Conservation (phyloP, 2,888 invertebrate species). For the Esperia sulphurella region DNA sequence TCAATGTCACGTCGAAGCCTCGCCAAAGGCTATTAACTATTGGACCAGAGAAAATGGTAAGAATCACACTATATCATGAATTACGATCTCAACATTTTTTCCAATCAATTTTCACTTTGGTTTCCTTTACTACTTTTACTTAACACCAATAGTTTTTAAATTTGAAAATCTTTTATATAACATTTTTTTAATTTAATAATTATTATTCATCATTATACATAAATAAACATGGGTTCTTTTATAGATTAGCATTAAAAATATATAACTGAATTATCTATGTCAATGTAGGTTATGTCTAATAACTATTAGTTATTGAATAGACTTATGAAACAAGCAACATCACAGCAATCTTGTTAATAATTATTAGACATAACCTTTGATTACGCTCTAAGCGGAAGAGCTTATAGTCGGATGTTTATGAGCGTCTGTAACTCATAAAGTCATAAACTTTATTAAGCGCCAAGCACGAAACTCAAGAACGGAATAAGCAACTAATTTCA, state of each 20-base stretch:
- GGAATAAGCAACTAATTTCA: conserved; percentile 76
- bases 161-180: too few relatives aligned
- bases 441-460: conserved; percentile 67
- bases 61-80: conserved; percentile 28
- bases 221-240: too few relatives aligned
- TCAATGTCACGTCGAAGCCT: conserved; percentile 92
- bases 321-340: conserved; percentile 10
- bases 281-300: too few relatives aligned
- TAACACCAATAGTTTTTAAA: too few relatives aligned
- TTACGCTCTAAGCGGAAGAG: conserved; percentile 36
- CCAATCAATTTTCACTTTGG: too few relatives aligned
- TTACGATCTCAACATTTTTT: too few relatives aligned
- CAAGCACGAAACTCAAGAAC: conserved; percentile 66
- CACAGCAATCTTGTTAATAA: conserved; percentile 9
- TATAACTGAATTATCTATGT: background rate
- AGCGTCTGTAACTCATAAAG: conserved; percentile 55
- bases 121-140: too few relatives aligned
- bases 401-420: conserved; percentile 42
- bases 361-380: conserved; percentile 36
- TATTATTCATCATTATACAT: too few relatives aligned
- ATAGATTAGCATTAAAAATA: too few relatives aligned
- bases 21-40: conserved; percentile 96
- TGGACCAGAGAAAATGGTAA: conserved; percentile 95
- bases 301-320: conserved; percentile 1
- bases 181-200: too few relatives aligned